A percentile compares a stretch with the other conserved stretches of the same genome.
These are phyloP conservation scores for Pocillopora meandrina DNA, from an alignment of 92 coral and sea anemone genomes.

Conservation along the genomic window DNA sequence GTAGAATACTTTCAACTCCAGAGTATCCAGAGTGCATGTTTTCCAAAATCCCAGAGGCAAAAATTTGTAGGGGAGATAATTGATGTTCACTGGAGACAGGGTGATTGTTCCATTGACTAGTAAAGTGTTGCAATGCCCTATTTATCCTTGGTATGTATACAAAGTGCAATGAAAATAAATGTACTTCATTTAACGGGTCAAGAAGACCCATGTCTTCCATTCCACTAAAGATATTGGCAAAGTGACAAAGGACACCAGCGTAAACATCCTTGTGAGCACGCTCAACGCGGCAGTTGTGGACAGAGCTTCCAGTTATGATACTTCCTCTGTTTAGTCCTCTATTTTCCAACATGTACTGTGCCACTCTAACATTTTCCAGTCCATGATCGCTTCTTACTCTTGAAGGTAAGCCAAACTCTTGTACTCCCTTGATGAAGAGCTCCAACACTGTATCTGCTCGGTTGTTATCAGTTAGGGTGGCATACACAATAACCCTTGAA, in stretches of 20 bases:
- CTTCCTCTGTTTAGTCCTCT: slow-evolving; percentile 54
- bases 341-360: slow-evolving; percentile 57
- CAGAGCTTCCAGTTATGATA: slow-evolving; percentile 47
- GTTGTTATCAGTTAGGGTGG: slow-evolving; percentile 50
- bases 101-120: too few species aligned
- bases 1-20: too few species aligned
- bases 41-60: too few species aligned
- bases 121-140: too few species aligned
- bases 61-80: too few species aligned
- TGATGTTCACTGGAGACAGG: too few species aligned
- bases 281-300: slow-evolving; percentile 54
- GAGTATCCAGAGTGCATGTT: too few species aligned
- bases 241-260: slow-evolving; percentile 52
- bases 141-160: background rate
- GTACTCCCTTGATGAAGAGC: slow-evolving; percentile 44
- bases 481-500: slow-evolving; percentile 53
- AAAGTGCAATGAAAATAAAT: slow-evolving; percentile 50
- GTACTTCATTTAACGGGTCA: slow-evolving; percentile 50
- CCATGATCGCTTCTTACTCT: slow-evolving; percentile 61
- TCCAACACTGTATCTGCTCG: slow-evolving; percentile 57
- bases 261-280: slow-evolving; percentile 46
- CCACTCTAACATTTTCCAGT: slow-evolving; percentile 49
- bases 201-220: slow-evolving; percentile 35
- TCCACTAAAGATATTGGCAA: slow-evolving; percentile 36
- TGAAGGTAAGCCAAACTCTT: slow-evolving; percentile 53